A percentile compares a stretch with the other conserved stretches of the same genome.
Conservation (phyloP, 2,797 vertebrate genomes). For the Tapera naevia region DNA sequence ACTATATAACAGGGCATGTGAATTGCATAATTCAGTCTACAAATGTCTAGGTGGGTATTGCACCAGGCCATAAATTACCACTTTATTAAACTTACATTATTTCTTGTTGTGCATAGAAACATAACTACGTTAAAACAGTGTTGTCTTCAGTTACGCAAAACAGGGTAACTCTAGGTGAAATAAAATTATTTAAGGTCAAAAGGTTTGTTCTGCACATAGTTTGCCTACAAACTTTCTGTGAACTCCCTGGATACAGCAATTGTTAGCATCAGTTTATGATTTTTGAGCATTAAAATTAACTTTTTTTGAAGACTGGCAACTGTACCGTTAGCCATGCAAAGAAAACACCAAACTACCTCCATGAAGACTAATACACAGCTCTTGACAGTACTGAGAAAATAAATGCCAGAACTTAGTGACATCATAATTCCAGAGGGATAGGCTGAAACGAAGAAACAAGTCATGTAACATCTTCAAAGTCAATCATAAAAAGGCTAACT, state of each 20-base stretch:
- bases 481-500: slow-evolving; percentile 25
- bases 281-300: background rate
- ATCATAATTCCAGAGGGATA: slow-evolving; percentile 9
- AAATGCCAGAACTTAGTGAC: background rate
- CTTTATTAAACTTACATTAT: background rate
- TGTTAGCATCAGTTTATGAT: background rate
- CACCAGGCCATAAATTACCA: background rate
- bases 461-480: slow-evolving; percentile 37
- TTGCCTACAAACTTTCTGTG: background rate
- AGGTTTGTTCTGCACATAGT: background rate
- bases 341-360: background rate
- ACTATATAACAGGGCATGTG: background rate
- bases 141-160: background rate
- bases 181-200: background rate
- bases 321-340: background rate
- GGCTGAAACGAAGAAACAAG: slow-evolving; percentile 49
- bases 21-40: slow-evolving; percentile 6
- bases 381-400: background rate
- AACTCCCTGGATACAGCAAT: background rate
- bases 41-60: background rate
- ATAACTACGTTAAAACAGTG: background rate
- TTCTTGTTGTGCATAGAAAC: background rate
- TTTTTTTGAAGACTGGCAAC: background rate
- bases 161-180: background rate
- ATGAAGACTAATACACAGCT: background rate